These are phyloP conservation scores for Catalaphyllia jardinei DNA, from an alignment of 64 coral and sea anemone genomes.

Conservation along the genomic window DNA sequence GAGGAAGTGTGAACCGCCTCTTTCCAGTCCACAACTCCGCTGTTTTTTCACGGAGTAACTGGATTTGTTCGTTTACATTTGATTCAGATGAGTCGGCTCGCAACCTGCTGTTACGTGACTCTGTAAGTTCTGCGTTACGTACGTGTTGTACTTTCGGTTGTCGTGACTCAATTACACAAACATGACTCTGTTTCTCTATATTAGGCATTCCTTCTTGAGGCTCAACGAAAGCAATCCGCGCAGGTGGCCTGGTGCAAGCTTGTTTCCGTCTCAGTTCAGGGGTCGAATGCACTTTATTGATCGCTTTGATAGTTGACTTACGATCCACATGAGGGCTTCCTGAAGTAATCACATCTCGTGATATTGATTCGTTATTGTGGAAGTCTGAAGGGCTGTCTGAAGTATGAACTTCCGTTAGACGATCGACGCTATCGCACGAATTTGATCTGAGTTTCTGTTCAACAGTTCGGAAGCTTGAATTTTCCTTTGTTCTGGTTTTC, in stretches of 20 bases:
- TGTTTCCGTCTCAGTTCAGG: background rate
- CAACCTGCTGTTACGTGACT: background rate
- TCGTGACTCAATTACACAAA: background rate
- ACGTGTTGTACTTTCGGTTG: background rate
- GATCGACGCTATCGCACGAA: conserved; percentile 21
- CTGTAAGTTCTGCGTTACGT: background rate
- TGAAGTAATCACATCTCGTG: background rate
- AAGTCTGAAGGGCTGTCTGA: conserved; percentile 27
- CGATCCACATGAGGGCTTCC: background rate
- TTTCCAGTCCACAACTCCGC: background rate
- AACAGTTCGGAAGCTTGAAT: background rate
- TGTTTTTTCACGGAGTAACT: background rate
- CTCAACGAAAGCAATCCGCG: conserved; percentile 13
- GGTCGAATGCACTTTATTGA: background rate
- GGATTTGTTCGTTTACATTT: background rate
- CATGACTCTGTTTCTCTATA: background rate
- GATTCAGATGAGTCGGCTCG: background rate
- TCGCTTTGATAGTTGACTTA: background rate
- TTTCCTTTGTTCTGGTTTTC: background rate
- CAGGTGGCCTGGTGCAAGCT: background rate
- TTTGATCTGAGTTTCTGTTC: conserved; percentile 14
- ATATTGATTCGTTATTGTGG: background rate
- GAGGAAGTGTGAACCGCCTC: background rate
- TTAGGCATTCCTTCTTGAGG: background rate
- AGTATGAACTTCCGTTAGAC: conserved; percentile 5